Evolutionary conservation across 2,797 vertebrate genomes (phyloP).

Genomic region (Hemitrygon akajei): DNA sequence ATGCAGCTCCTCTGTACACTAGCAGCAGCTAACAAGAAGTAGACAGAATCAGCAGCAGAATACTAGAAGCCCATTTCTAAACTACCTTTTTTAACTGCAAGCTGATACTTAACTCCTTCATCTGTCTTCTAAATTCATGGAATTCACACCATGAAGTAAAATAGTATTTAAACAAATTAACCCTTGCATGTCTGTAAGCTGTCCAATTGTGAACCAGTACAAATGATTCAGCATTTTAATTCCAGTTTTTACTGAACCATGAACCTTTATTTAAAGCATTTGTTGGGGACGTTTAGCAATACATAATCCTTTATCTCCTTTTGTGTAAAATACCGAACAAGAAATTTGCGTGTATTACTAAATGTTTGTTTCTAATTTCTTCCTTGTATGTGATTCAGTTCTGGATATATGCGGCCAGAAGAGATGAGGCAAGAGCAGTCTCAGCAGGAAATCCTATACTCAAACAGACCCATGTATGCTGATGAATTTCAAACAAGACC

Average conservation of each 20-base stretch:
- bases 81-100: background rate
- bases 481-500: constrained; percentile 80
- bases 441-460: constrained; percentile 65
- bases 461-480: constrained; percentile 68
- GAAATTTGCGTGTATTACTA: background rate
- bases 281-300: background rate
- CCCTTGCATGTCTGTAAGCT: background rate
- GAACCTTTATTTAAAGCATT: background rate
- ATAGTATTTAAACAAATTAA: background rate
- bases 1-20: background rate
- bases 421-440: constrained; percentile 55
- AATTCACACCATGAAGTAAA: background rate
- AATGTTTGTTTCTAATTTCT: background rate
- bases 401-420: constrained; percentile 68
- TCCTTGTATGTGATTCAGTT: constrained; percentile 39
- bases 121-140: background rate
- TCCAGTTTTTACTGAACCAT: too few relatives aligned
- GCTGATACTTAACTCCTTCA: background rate
- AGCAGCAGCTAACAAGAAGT: background rate
- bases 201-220: background rate
- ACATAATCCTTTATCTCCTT: background rate
- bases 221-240: background rate
- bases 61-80: background rate
- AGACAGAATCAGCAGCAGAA: background rate
- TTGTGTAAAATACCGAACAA: background rate